These are phyloP conservation scores for Bombycilla garrulus DNA, from an alignment of 2,113 vertebrate species.

Conservation along the genomic window DNA sequence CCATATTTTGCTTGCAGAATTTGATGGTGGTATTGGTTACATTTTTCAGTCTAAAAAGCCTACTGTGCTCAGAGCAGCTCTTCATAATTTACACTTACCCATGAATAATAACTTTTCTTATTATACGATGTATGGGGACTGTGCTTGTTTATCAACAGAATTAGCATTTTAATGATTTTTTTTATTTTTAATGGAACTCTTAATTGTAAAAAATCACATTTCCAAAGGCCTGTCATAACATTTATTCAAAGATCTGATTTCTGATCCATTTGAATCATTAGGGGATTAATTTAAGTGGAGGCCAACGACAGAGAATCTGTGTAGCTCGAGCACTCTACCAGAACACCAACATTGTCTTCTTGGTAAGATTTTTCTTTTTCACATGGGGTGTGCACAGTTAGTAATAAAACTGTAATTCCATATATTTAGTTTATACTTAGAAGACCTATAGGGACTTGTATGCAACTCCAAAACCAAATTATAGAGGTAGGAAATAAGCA, in stretches of 20 bases:
- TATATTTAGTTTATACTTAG: neutral
- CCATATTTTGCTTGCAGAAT: neutral
- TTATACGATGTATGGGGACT: neutral
- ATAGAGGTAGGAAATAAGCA: neutral
- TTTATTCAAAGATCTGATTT: slow-evolving; percentile 3
- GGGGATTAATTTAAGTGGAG: slow-evolving; percentile 98
- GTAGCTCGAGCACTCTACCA: slow-evolving; percentile 96
- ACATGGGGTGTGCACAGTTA: neutral
- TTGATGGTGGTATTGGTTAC: neutral
- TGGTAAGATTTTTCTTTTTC: slow-evolving; percentile 80
- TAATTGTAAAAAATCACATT: neutral
- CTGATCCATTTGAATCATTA: slow-evolving; percentile 62
- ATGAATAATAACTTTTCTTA: neutral
- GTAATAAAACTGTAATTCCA: neutral
- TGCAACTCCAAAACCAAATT: neutral
- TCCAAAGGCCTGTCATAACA: neutral
- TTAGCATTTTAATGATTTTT: neutral
- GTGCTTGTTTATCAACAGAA: neutral
- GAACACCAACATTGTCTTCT: slow-evolving; percentile 96
- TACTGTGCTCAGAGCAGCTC: neutral
- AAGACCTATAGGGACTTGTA: neutral
- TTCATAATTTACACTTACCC: neutral
- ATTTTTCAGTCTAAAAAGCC: neutral
- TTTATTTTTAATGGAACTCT: neutral
- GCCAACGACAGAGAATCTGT: slow-evolving; percentile 95